Percentiles rank a stretch among this genome's conserved stretches.
These are phyloP conservation scores for Selenia dentaria DNA, from an alignment of 2,888 invertebrate genomes.

Conservation along the genomic window DNA sequence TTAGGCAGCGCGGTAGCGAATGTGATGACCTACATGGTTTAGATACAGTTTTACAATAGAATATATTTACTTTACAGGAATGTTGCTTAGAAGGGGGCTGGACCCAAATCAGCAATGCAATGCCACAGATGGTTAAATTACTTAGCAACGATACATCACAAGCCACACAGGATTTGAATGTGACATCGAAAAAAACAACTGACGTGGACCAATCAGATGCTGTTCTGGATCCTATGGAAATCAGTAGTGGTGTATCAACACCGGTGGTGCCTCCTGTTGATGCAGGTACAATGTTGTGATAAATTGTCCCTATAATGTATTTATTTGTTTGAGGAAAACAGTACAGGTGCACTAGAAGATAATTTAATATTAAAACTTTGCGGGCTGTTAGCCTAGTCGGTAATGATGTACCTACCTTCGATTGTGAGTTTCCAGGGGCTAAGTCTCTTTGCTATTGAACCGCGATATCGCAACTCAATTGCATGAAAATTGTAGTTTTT, in stretches of 20 bases:
- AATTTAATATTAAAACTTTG: too few relatives aligned
- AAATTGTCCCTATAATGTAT: too few relatives aligned
- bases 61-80: background rate
- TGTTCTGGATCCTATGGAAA: background rate
- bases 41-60: background rate
- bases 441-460: too few relatives aligned
- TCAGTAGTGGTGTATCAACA: conserved; percentile 37
- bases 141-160: conserved; percentile 12
- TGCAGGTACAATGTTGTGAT: conserved; percentile 36
- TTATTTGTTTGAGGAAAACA: too few relatives aligned
- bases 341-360: too few relatives aligned
- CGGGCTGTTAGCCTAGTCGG: too few relatives aligned
- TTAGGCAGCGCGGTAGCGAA: too few relatives aligned
- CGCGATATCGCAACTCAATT: too few relatives aligned
- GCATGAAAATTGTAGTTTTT: too few relatives aligned
- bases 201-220: background rate
- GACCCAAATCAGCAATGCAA: conserved; percentile 15
- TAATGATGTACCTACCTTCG: too few relatives aligned
- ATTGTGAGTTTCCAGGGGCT: too few relatives aligned
- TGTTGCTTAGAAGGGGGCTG: conserved; percentile 16
- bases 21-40: too few relatives aligned
- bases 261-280: conserved; percentile 39
- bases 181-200: background rate
- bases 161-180: background rate
- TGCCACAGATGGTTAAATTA: conserved; percentile 9